A percentile compares a stretch with the other conserved stretches of the same genome.
These are phyloP conservation scores for Noctua janthe DNA, from an alignment of 2,888 invertebrate species.

Conservation along the genomic window DNA sequence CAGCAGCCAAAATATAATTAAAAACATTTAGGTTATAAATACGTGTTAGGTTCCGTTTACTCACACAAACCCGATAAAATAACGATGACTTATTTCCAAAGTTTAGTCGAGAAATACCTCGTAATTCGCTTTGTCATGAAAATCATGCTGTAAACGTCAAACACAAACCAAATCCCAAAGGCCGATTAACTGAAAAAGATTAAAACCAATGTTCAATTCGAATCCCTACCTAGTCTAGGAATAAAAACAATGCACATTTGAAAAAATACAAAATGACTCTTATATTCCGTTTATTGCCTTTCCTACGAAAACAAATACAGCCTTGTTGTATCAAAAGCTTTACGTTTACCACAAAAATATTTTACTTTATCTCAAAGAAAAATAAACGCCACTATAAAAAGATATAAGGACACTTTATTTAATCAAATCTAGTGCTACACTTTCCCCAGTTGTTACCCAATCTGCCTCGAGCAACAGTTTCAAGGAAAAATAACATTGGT, in stretches of 20 bases:
- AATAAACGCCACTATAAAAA: conserved; percentile 59
- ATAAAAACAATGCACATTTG: conserved; percentile 7
- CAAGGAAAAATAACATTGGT: conserved; percentile 49
- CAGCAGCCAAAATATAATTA: not conserved
- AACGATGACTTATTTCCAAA: not conserved
- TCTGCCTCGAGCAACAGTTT: conserved; percentile 62
- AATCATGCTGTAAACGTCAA: not conserved
- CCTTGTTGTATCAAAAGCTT: conserved; percentile 37
- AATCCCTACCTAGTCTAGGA: not conserved
- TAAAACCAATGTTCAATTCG: not conserved
- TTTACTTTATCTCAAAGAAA: conserved; percentile 51
- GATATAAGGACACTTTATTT: conserved; percentile 58
- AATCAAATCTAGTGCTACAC: conserved; percentile 59
- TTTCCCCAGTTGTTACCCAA: conserved; percentile 55
- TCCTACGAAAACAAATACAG: conserved; percentile 20
- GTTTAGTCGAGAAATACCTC: not conserved
- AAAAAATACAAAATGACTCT: not conserved
- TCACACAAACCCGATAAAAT: not conserved
- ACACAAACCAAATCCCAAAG: not conserved
- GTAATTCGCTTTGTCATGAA: not conserved
- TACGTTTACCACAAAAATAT: conserved; percentile 25
- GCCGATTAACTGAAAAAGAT: not conserved
- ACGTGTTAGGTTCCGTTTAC: not conserved
- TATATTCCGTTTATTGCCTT: conserved; percentile 6
- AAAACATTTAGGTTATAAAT: not conserved